Conservation (phyloP, 2,113 vertebrate species). For the Oreochromis spilurus region DNA sequence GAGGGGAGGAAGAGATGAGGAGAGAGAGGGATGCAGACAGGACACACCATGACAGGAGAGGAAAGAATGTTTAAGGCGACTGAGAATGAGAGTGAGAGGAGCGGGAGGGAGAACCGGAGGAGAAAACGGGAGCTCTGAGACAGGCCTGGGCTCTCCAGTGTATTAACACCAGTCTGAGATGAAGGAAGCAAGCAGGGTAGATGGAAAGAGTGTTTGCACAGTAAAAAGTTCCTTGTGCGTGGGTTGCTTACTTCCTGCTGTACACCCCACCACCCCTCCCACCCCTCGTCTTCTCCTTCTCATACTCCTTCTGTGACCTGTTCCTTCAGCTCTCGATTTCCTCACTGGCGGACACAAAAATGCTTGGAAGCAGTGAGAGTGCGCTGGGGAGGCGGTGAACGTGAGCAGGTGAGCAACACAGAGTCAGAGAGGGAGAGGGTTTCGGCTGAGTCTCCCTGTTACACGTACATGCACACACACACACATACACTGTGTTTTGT, state of each 20-base stretch:
- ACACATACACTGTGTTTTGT: constrained; percentile 34
- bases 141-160: constrained; percentile 48
- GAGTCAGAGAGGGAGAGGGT: constrained; percentile 5
- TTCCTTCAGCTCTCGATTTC: constrained; percentile 67
- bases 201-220: constrained; percentile 73
- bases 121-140: constrained; percentile 50
- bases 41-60: constrained; percentile 72
- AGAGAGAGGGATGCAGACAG: constrained; percentile 68
- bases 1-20: constrained; percentile 36
- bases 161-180: constrained; percentile 73
- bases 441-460: background rate
- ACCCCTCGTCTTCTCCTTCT: constrained; percentile 30
- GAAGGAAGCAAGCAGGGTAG: constrained; percentile 55
- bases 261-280: background rate
- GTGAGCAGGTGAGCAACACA: constrained; percentile 52
- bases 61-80: constrained; percentile 77
- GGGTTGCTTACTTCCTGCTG: constrained; percentile 52
- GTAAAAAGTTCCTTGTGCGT: constrained; percentile 75
- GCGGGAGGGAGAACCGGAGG: constrained; percentile 32
- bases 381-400: background rate
- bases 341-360: constrained; percentile 45
- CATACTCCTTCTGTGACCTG: constrained; percentile 60
- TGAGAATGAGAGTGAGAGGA: constrained; percentile 59
- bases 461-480: background rate
- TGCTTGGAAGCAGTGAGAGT: constrained; percentile 3